Evolutionary conservation across 2,888 invertebrate genomes (phyloP).

Genomic region (Troides helena): DNA sequence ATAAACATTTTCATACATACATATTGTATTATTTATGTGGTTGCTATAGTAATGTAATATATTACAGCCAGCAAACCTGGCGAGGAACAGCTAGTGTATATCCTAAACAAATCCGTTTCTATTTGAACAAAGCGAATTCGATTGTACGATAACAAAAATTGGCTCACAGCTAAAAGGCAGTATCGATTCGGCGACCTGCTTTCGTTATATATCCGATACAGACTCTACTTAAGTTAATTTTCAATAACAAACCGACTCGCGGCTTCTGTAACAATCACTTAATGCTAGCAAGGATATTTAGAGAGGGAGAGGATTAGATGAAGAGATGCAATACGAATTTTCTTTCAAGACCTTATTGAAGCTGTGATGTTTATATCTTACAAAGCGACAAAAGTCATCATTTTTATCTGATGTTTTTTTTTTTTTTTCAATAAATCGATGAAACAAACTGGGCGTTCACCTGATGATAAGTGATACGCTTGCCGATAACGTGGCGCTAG

Average conservation of each 20-base stretch:
- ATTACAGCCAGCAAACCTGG: too few relatives aligned
- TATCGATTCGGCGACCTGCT: constrained; percentile 25
- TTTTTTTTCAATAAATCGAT: too few relatives aligned
- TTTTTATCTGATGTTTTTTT: too few relatives aligned
- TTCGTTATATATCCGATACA: constrained; percentile 2
- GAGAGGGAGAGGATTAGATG: background rate
- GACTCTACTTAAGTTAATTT: constrained; percentile 8
- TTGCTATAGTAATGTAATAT: too few relatives aligned
- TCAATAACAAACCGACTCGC: constrained; percentile 3
- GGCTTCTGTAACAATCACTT: background rate
- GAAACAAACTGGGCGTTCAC: too few relatives aligned
- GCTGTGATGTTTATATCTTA: too few relatives aligned
- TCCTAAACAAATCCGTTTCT: background rate
- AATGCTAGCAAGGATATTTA: background rate
- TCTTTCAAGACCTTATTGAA: background rate
- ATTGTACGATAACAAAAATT: constrained; percentile 8
- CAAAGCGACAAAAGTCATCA: too few relatives aligned
- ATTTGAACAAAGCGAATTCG: background rate
- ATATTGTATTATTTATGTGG: too few relatives aligned
- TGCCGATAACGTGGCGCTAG: too few relatives aligned
- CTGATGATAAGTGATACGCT: too few relatives aligned
- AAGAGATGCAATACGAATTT: background rate
- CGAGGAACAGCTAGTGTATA: background rate
- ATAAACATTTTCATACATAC: too few relatives aligned
- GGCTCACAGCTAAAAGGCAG: constrained; percentile 11